Evolutionary conservation across 2,888 invertebrate species (phyloP).

Genomic region (Lochmaea crataegi): DNA sequence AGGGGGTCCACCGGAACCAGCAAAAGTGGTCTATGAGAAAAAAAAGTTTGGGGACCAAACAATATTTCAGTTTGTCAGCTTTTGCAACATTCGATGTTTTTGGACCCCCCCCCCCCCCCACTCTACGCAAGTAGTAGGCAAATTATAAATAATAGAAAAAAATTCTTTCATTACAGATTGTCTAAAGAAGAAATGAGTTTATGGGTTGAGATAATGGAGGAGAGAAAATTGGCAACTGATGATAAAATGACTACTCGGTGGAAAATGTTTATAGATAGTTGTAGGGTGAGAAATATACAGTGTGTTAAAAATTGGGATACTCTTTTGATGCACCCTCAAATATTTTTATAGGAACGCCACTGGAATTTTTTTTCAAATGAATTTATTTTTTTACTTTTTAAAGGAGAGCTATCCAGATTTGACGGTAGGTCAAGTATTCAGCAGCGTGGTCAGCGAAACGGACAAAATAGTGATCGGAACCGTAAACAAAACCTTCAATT

Average conservation of each 20-base stretch:
- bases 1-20: too few species aligned
- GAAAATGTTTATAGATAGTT: conserved; percentile 66
- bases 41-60: too few species aligned
- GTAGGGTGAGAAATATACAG: conserved; percentile 58
- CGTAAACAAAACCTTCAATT: conserved; percentile 65
- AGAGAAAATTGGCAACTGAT: conserved; percentile 37
- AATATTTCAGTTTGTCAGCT: too few species aligned
- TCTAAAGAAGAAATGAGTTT: conserved; percentile 47
- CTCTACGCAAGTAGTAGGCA: too few species aligned
- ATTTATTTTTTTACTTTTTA: conserved; percentile 22
- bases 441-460: conserved; percentile 45
- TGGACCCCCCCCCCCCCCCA: too few species aligned
- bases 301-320: conserved; percentile 2
- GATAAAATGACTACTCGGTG: conserved; percentile 58
- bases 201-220: conserved; percentile 54
- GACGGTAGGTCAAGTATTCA: conserved; percentile 40
- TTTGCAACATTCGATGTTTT: too few species aligned
- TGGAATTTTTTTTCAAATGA: too few species aligned
- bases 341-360: too few species aligned
- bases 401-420: conserved; percentile 55
- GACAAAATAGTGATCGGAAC: conserved; percentile 66
- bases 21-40: too few species aligned
- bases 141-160: too few species aligned
- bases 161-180: conserved; percentile 42
- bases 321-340: too few species aligned